Evolutionary conservation across 1,140 invertebrate genomes (phyloP), one percentile per base, ranked within the genome.

Genomic region (Colletes gigas): DNA sequence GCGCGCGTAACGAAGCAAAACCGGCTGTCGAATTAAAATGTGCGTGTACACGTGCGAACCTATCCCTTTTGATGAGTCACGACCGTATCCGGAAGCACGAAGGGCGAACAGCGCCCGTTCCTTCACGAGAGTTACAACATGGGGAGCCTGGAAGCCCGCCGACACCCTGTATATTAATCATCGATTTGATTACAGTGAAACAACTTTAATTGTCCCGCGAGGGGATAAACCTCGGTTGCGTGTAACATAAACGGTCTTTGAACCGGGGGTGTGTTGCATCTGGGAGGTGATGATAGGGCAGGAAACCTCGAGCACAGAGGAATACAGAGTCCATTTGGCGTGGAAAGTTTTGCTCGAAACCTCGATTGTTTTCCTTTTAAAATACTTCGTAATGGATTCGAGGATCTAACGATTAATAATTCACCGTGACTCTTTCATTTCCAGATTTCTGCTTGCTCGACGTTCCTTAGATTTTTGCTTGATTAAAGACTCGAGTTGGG

Each of bases 11-110:
- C 79, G 55, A 69, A 73, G 10, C 68, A 47, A 6, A 41, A 7
- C 12, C 60, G 44, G 39, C 19, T 60, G 7, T 19, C 8, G 9
- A 50, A 82, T 73, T 59, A 60, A 83, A 76, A 81, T 75, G 71
- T 63, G 70, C 50, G 80, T 52, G 52, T 44, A 62, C 68, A 69
- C 74, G 81, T 54, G 70, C 70, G 47, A 47, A 39, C 60, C 12
- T 30, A 60, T 47, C 69, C 77, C 69, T 72, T 72, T 30, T 14
- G 59, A 21, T 78, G 69, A 78, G 77, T 78, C 77, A 78, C 60
- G 50, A 1, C 8, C n/a, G 39, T 63, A 12, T 30, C 44, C 69
- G 77, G 69, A 65, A 73, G 10, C 17, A 4, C 6, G 17, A 52
- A 17, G 77, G 77, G 60, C 14, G 76, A 44, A 9, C n/a, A 17